These are phyloP conservation scores for Epistrophe eligans DNA, from an alignment of 2,888 invertebrate species.

Conservation along the genomic window DNA sequence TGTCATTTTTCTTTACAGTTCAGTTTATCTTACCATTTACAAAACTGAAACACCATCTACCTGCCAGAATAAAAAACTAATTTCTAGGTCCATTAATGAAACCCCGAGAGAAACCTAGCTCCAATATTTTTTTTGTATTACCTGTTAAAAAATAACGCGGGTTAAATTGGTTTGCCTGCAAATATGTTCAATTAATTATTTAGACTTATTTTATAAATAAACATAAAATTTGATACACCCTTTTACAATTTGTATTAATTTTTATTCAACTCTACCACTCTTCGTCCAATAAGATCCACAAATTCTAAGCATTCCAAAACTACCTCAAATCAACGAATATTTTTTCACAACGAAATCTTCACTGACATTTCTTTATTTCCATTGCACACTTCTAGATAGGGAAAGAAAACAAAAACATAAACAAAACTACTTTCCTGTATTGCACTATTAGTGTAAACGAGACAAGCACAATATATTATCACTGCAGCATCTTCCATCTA, in stretches of 20 bases:
- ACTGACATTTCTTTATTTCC: slow-evolving; percentile 51
- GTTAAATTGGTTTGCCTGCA: no score
- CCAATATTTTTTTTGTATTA: no score
- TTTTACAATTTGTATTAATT: neutral
- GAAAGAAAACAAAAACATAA: slow-evolving; percentile 74
- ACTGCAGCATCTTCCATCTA: slow-evolving; percentile 26
- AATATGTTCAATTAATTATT: no score
- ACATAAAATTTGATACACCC: neutral
- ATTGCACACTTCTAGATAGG: slow-evolving; percentile 9
- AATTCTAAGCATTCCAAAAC: slow-evolving; percentile 32
- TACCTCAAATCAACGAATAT: slow-evolving; percentile 19
- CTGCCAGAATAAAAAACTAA: no score
- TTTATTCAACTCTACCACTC: slow-evolving; percentile 31
- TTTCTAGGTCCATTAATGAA: no score
- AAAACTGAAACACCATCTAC: no score
- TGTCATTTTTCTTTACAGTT: no score
- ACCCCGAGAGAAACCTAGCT: no score
- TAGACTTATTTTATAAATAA: no score
- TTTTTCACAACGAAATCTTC: slow-evolving; percentile 26
- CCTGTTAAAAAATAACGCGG: no score
- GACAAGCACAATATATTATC: neutral
- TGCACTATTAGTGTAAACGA: slow-evolving; percentile 32
- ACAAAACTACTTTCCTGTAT: slow-evolving; percentile 42
- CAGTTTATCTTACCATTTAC: no score
- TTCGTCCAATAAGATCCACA: slow-evolving; percentile 50